These are phyloP conservation scores for Phortica magna DNA, from an alignment of 2,888 invertebrate genomes.

Conservation along the genomic window DNA sequence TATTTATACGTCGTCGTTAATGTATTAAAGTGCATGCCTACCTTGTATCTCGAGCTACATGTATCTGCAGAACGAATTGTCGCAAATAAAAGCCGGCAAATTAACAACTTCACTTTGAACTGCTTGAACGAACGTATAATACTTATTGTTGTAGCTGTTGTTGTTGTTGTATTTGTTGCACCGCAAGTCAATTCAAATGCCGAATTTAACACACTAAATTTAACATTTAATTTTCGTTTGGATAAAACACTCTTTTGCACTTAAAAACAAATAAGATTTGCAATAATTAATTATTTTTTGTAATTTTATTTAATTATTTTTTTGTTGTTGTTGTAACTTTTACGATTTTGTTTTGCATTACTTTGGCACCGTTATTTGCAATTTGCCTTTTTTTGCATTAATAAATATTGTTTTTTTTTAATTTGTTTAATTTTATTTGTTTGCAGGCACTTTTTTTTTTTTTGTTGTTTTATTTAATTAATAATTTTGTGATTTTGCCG, in stretches of 20 bases:
- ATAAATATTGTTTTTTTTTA: constrained; percentile 17
- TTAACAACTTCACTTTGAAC: constrained; percentile 37
- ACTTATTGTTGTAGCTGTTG: too few species aligned
- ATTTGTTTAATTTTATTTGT: background rate
- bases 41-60: constrained; percentile 2
- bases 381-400: constrained; percentile 4
- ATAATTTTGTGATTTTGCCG: background rate
- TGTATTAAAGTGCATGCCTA: background rate
- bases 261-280: constrained; percentile 40
- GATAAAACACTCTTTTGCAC: constrained; percentile 10
- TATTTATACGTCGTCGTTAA: too few species aligned
- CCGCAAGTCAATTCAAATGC: constrained; percentile 6
- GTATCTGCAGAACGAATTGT: background rate
- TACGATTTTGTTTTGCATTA: background rate
- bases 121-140: constrained; percentile 28
- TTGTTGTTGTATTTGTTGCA: background rate
- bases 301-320: constrained; percentile 27
- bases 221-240: constrained; percentile 3
- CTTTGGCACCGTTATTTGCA: constrained; percentile 41
- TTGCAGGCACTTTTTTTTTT: constrained; percentile 42
- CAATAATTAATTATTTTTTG: constrained; percentile 15
- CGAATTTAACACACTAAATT: background rate
- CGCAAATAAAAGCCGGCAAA: constrained; percentile 38
- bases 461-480: background rate
- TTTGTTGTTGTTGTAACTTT: background rate